These are phyloP conservation scores for Atractosteus spatula DNA, from an alignment of 2,113 vertebrate genomes.

Conservation along the genomic window DNA sequence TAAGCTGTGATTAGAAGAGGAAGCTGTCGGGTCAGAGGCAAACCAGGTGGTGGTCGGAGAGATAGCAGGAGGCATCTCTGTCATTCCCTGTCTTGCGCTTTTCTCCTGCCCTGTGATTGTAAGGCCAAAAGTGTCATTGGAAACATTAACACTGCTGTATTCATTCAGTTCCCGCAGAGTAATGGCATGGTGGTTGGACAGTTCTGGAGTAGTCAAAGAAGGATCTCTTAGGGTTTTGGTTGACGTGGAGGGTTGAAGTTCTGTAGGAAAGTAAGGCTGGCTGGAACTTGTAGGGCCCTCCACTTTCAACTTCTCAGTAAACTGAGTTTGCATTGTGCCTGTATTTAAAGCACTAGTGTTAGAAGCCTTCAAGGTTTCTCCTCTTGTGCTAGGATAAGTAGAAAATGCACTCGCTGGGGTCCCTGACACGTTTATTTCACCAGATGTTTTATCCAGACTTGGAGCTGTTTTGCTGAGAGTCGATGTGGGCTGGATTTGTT, in stretches of 20 bases:
- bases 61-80: constrained; percentile 33
- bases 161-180: constrained; percentile 56
- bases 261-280: constrained; percentile 47
- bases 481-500: constrained; percentile 26
- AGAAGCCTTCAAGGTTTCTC: constrained; percentile 45
- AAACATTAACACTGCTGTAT: constrained; percentile 34
- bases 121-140: constrained; percentile 40
- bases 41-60: constrained; percentile 32
- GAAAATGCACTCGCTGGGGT: constrained; percentile 23
- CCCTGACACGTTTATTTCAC: constrained; percentile 17
- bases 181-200: constrained; percentile 49
- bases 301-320: constrained; percentile 32
- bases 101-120: constrained; percentile 39
- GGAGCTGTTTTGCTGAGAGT: background rate
- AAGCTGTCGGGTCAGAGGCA: constrained; percentile 45
- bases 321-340: constrained; percentile 53
- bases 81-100: constrained; percentile 14
- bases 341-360: constrained; percentile 56
- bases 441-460: constrained; percentile 18
- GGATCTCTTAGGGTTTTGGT: constrained; percentile 55
- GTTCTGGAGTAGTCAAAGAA: constrained; percentile 38
- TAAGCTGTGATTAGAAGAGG: constrained; percentile 53
- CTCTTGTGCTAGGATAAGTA: constrained; percentile 36
- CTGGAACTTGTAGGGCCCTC: constrained; percentile 58
- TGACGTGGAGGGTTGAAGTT: constrained; percentile 48